These are phyloP conservation scores for Aporophyla lueneburgensis DNA, from an alignment of 2,888 invertebrate species.

Conservation along the genomic window DNA sequence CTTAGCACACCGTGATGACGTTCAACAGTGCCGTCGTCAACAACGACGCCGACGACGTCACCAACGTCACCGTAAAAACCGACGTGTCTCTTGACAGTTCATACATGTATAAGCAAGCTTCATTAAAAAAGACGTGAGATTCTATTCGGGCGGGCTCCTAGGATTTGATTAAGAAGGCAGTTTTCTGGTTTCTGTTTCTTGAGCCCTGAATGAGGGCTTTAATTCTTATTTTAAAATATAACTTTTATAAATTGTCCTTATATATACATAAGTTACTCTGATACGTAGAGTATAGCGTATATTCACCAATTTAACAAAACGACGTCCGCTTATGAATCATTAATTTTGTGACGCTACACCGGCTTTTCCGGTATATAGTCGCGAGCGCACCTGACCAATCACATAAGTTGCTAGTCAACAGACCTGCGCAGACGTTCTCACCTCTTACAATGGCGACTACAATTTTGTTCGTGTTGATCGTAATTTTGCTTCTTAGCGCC, in stretches of 20 bases:
- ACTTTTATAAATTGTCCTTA: neutral
- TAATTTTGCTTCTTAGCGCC: neutral
- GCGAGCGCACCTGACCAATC: neutral
- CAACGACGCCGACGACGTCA: neutral
- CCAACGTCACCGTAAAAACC: neutral
- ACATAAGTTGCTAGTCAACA: neutral
- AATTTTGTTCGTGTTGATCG: conserved; percentile 2
- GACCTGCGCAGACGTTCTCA: neutral
- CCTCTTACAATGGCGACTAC: neutral
- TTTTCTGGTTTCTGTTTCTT: neutral
- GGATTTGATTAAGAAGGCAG: neutral
- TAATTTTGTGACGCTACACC: neutral
- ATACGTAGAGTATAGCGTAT: no score
- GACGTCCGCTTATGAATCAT: neutral
- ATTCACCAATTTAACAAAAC: neutral
- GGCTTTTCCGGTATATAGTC: neutral
- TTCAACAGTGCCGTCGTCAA: neutral
- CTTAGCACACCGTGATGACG: neutral
- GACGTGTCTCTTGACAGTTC: neutral
- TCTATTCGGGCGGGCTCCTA: neutral
- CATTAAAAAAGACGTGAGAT: neutral
- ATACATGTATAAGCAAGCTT: neutral
- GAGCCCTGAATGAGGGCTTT: neutral
- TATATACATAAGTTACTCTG: neutral
- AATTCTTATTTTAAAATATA: neutral